Percentiles rank a stretch among this genome's conserved stretches.
phyloP scores from a whole-genome alignment of 2,113 vertebrate genomes.

The Andinoacara biseriatus region DNA sequence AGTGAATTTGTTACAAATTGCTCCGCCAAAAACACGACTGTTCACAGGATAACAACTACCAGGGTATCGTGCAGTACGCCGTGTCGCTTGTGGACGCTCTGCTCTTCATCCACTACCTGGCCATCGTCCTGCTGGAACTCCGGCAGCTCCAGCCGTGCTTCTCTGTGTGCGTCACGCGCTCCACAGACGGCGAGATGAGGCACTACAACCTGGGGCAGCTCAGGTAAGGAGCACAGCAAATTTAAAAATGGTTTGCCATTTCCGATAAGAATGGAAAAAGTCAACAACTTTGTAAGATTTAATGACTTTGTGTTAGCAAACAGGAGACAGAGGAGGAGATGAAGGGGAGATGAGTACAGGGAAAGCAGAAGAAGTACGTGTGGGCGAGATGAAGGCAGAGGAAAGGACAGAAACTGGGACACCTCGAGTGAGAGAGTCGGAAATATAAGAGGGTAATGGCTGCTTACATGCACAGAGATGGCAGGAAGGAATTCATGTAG shows the following conservation, averaged over 20 bases:
- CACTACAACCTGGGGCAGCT: slow-evolving; percentile 94
- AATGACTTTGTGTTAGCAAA: background rate
- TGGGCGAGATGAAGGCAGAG: slow-evolving; percentile 22
- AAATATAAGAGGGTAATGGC: background rate
- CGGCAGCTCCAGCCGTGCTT: slow-evolving; percentile 91
- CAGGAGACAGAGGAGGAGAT: background rate
- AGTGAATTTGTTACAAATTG: background rate
- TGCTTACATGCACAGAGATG: background rate
- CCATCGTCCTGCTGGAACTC: slow-evolving; percentile 93
- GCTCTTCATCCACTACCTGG: slow-evolving; percentile 98
- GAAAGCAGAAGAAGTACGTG: background rate
- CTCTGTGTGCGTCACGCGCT: slow-evolving; percentile 88
- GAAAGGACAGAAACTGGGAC: slow-evolving; percentile 35
- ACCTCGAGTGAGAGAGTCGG: slow-evolving; percentile 11
- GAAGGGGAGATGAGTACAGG: background rate
- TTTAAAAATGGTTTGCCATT: background rate
- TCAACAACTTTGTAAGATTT: background rate
- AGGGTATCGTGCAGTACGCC: slow-evolving; percentile 94
- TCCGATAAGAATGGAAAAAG: background rate
- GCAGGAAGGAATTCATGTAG: slow-evolving; percentile 14
- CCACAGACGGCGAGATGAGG: slow-evolving; percentile 88
- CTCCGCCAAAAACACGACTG: background rate
- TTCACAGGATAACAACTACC: slow-evolving; percentile 87
- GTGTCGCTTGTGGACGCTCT: slow-evolving; percentile 86
- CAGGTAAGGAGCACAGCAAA: slow-evolving; percentile 80